Evolutionary conservation across 2,113 vertebrate genomes (phyloP).

Genomic region (Misgurnus mizolepis): DNA sequence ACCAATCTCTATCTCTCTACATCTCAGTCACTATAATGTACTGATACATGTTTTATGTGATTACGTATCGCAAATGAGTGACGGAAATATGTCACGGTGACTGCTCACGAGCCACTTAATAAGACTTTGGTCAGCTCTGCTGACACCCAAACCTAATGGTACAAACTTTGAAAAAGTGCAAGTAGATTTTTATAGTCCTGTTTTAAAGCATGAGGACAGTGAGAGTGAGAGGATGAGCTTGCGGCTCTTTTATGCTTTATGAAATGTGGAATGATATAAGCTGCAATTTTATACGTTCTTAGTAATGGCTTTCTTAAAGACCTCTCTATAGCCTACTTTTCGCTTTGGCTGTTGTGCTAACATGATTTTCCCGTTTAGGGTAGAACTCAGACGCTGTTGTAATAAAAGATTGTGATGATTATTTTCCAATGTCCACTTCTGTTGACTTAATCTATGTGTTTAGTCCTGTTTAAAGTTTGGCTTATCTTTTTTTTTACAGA

Average conservation of each 20-base stretch:
- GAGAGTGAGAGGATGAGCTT: conserved; percentile 61
- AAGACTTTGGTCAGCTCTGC: conserved; percentile 39
- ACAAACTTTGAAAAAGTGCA: conserved; percentile 53
- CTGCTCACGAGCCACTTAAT: conserved; percentile 33
- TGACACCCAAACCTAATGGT: conserved; percentile 37
- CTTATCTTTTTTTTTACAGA: neutral
- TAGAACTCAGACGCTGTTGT: conserved; percentile 74
- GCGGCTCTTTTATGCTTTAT: conserved; percentile 61
- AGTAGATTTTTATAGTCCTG: conserved; percentile 54
- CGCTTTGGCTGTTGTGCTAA: conserved; percentile 77
- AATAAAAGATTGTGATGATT: conserved; percentile 72
- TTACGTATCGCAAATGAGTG: conserved; percentile 13
- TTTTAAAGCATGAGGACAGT: conserved; percentile 48
- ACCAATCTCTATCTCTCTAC: conserved; percentile 26
- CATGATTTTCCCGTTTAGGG: conserved; percentile 73
- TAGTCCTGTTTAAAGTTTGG: neutral
- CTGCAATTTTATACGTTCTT: conserved; percentile 70
- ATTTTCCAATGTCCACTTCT: conserved; percentile 50
- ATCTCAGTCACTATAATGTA: neutral
- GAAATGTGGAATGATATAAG: conserved; percentile 60
- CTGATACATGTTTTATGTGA: conserved; percentile 5
- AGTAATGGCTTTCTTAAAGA: conserved; percentile 68
- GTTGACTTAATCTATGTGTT: conserved; percentile 17
- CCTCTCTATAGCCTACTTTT: conserved; percentile 63
- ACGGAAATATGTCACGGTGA: conserved; percentile 20